Conservation (phyloP, 2,113 vertebrate species). For the Xenopus laevis region DNA sequence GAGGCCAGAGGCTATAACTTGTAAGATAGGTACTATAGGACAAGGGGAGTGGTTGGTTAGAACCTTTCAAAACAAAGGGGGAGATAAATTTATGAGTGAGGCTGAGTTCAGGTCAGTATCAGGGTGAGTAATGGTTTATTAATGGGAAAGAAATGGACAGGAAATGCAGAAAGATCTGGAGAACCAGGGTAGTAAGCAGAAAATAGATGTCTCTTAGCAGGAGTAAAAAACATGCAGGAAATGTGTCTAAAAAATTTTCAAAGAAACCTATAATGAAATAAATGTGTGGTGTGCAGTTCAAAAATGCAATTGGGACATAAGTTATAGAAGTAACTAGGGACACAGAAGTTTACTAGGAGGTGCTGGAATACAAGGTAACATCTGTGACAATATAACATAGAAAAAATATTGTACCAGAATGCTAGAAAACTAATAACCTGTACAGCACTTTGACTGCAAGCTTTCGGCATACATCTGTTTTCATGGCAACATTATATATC, state of each 20-base stretch:
- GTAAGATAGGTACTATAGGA: background rate
- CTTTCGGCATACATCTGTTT: too few species aligned
- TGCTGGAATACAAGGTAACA: conserved; percentile 11
- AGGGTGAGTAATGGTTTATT: conserved; percentile 47
- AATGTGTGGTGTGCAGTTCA: conserved; percentile 33
- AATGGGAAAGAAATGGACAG: conserved; percentile 48
- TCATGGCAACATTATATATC: too few species aligned
- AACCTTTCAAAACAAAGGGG: background rate
- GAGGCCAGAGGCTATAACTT: conserved; percentile 24
- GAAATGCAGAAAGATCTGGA: conserved; percentile 35
- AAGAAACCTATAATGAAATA: conserved; percentile 36
- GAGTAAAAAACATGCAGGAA: conserved; percentile 23
- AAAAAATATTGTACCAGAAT: too few species aligned
- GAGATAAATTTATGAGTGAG: conserved; percentile 43
- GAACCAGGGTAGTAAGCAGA: conserved; percentile 28
- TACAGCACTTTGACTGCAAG: too few species aligned
- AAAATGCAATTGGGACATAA: conserved; percentile 16
- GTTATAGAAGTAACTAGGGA: conserved; percentile 9
- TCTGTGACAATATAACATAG: background rate
- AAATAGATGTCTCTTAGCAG: conserved; percentile 25
- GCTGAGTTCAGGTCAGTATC: conserved; percentile 38
- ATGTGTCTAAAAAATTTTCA: conserved; percentile 20
- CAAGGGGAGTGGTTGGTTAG: background rate
- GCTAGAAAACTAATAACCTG: too few species aligned
- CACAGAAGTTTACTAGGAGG: background rate